A percentile compares a stretch with the other conserved stretches of the same genome.
phyloP scores from a whole-genome alignment of 2,113 vertebrate genomes.

The Copsychus sechellarum region DNA sequence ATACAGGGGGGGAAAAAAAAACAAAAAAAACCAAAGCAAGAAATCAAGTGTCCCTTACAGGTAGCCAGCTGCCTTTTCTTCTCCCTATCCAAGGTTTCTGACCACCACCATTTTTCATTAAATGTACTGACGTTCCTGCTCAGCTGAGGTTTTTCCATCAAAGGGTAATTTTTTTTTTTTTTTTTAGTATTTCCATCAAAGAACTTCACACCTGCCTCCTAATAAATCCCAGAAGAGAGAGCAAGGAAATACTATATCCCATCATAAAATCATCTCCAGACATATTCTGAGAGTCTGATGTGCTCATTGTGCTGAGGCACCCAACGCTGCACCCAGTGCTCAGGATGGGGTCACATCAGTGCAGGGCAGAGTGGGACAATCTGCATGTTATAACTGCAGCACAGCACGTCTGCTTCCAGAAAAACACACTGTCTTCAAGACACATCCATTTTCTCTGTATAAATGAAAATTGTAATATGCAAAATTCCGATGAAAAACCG shows the following conservation, averaged over 20 bases:
- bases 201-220: not conserved
- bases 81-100: not conserved
- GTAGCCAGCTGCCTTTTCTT: not conserved
- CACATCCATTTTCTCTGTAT: not conserved
- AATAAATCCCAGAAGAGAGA: not conserved
- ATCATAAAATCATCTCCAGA: not conserved
- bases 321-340: not conserved
- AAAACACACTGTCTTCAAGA: not conserved
- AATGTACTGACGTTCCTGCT: not conserved
- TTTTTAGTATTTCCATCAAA: not conserved
- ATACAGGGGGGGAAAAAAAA: fast-evolving
- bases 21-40: not conserved
- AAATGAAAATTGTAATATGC: not conserved
- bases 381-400: not conserved
- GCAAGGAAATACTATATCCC: not conserved
- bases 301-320: not conserved
- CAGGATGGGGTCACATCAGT: not conserved
- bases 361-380: not conserved
- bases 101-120: not conserved
- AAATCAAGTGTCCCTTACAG: not conserved
- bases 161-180: too few relatives aligned
- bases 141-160: not conserved
- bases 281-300: not conserved
- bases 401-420: not conserved
- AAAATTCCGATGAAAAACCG: not conserved